phyloP scores from a whole-genome alignment of 2,888 invertebrate genomes.

The Coelinius sp. region DNA sequence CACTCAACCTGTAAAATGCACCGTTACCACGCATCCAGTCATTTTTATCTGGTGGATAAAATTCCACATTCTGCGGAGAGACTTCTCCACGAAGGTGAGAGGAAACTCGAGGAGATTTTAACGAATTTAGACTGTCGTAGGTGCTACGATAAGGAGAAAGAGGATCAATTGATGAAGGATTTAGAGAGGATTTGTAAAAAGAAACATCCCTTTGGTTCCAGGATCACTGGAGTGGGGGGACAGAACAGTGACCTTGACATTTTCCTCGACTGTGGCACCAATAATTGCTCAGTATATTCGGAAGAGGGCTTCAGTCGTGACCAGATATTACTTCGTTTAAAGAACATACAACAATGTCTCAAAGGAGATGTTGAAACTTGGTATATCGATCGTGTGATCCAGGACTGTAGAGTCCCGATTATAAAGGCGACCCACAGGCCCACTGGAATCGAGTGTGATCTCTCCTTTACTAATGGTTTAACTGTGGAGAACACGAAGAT shows the following conservation, averaged over 20 bases:
- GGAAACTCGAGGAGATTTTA: conserved; percentile 40
- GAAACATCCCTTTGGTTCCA: conserved; percentile 74
- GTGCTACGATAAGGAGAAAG: conserved; percentile 38
- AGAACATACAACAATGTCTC: conserved; percentile 43
- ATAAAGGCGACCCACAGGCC: conserved; percentile 72
- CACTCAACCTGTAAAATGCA: conserved; percentile 26
- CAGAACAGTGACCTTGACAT: conserved; percentile 60
- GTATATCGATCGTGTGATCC: conserved; percentile 67
- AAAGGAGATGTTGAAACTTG: conserved; percentile 44
- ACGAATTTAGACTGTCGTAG: conserved; percentile 43
- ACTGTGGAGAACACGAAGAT: conserved; percentile 75
- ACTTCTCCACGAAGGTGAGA: conserved; percentile 37
- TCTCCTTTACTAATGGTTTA: conserved; percentile 76
- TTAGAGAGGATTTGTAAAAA: conserved; percentile 48
- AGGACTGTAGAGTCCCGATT: conserved; percentile 75
- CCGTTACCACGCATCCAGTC: conserved; percentile 7
- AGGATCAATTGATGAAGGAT: conserved; percentile 42
- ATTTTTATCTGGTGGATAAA: neutral
- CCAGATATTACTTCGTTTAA: neutral
- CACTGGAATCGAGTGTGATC: conserved; percentile 74
- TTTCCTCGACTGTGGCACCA: conserved; percentile 57
- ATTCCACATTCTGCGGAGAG: conserved; percentile 29
- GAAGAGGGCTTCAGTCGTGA: neutral
- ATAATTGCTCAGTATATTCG: neutral
- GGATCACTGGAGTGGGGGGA: conserved; percentile 73